phyloP scores from a whole-genome alignment of 2,113 vertebrate species.

The Hemibagrus wyckioides region DNA sequence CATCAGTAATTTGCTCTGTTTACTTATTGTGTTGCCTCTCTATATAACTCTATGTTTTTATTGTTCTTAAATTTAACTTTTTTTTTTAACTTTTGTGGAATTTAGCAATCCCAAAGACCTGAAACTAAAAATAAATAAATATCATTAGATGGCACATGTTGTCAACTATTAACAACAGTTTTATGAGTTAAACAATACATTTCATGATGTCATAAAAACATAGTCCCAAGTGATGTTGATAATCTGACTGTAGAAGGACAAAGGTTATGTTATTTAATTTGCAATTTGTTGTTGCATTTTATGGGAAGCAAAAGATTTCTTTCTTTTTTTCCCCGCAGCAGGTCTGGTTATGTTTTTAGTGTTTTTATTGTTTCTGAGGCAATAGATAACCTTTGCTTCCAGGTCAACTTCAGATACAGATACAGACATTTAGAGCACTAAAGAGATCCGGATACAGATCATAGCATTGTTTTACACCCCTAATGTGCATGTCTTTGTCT shows the following conservation, averaged over 20 bases:
- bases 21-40: too few species aligned
- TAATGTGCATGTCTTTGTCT: background rate
- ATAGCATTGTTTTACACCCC: background rate
- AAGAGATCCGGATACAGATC: background rate
- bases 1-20: too few species aligned
- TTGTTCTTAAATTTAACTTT: too few species aligned
- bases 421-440: background rate
- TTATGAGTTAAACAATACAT: background rate
- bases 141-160: background rate
- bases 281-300: too few species aligned
- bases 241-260: too few species aligned
- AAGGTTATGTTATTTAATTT: too few species aligned
- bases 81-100: too few species aligned
- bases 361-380: background rate
- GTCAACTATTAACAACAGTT: background rate
- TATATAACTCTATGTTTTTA: too few species aligned
- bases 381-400: background rate
- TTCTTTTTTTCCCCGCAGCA: too few species aligned
- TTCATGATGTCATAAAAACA: background rate
- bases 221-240: background rate
- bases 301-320: too few species aligned
- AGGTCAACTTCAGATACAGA: background rate
- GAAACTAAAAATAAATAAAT: too few species aligned
- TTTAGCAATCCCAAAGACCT: too few species aligned
- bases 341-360: background rate